Conservation (phyloP, 1,140 invertebrate genomes). For the Bombus polaris region DNA sequence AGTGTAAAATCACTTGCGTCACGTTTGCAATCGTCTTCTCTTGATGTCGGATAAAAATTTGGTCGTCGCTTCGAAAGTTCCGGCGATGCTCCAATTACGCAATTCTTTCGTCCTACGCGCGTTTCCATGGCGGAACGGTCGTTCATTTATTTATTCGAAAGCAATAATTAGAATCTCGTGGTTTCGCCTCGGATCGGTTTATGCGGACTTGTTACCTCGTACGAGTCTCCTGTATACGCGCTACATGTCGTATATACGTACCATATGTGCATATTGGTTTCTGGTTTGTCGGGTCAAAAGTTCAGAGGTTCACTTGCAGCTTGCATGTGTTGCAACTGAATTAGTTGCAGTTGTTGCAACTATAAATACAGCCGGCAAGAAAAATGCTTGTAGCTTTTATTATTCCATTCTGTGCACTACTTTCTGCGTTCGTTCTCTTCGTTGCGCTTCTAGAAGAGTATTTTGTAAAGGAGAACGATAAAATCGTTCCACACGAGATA, state of each 20-base stretch:
- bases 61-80: not conserved
- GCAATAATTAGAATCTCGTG: conserved; percentile 23
- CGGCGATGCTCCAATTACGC: conserved; percentile 1
- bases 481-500: not conserved
- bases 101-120: not conserved
- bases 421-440: not conserved
- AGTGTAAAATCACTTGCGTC: too few species aligned
- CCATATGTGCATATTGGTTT: not conserved
- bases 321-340: not conserved
- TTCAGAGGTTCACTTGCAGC: conserved; percentile 39
- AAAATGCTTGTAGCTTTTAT: not conserved
- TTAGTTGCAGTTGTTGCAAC: not conserved
- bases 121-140: not conserved
- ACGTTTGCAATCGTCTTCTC: too few species aligned
- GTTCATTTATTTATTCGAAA: conserved; percentile 15
- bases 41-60: not conserved
- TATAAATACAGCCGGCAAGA: conserved; percentile 9
- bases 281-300: conserved; percentile 36
- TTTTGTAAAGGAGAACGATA: not conserved
- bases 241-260: too few species aligned
- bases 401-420: not conserved
- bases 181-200: not conserved
- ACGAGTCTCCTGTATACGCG: not conserved
- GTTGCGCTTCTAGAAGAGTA: not conserved
- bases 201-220: conserved; percentile 2